Base-by-base conservation (phyloP, 2,888 invertebrate species). In the Sarcophaga rosellei region DNA sequence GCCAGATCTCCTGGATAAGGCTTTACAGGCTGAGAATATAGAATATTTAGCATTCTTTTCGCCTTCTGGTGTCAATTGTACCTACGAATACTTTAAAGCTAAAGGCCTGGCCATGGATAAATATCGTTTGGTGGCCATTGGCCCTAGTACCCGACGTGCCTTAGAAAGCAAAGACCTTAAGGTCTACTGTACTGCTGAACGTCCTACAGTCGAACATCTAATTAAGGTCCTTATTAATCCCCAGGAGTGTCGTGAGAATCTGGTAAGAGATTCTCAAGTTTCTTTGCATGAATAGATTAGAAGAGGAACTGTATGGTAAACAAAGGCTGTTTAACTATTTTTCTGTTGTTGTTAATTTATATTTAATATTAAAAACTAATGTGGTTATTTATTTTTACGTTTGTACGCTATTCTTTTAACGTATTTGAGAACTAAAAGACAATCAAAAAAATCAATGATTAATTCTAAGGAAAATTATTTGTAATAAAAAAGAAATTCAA, bases 1-100 rank as follows among this genome's bases (percentile, higher is more conserved):
- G 75, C 92, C 90, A 11, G 92, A 92, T 59, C 91, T 93, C 86
- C 93, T 94, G 66, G 92, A 94, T 35, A 88, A 88, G 3, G 90
- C 92, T 2, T 89, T 93, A 0, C 88, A 89, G 44, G 92, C 93
- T 10, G 89, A 93, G 3, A 92, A 94, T 63, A 93, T 94, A 1
- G 94, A 94, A 88, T 94, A 92, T 90, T 89, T 95, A 59, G 94
- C 95, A 3, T 95, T 94, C 91, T 95, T 95, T 88, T 95, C 95
- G 88, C 95, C 95, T 1, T 95, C 95, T 6, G 95, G 95, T 23
- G 93, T 95, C 0, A 93, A 93, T 77, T 94, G 93, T 89, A 93
- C 93, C 0, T 88, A 93, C 59, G 92, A 93, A 1, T 92, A 93
- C 88, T 92, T 95, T 23, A 92, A 90, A 81, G 92, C 92, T 66